Evolutionary conservation across 1,140 invertebrate genomes (phyloP), one percentile per base, ranked within the genome.

Genomic region (Drosophila rufa): DNA sequence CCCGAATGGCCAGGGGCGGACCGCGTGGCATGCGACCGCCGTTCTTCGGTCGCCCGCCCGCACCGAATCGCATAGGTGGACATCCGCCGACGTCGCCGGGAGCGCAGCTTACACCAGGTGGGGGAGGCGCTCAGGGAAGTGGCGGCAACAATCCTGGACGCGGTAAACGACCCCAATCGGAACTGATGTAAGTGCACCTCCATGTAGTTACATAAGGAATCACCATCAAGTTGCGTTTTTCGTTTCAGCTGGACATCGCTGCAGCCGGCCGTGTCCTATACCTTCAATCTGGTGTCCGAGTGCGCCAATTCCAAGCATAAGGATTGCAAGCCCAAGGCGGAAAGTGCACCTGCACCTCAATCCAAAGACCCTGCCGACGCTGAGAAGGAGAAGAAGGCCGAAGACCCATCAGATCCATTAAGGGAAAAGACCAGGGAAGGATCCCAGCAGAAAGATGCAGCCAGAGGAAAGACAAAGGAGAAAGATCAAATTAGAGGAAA

Each of bases 1-100:
- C 79, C 8, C 55, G 82, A 1, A 91, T 90, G 85, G 65, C 46
- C 30, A 77, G 91, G 43, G 82, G 80, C 14, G 82, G 75, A 9
- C 71, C 89, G 22, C 69, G 80, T 1, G 67, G 73, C 17, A 71
- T 80, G 65, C 51, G 89, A 19, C 69, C 90, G 4, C 46, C 56
- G 7, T 84, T 92, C 47, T 90, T 84, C 17, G 55, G 43, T 11
- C 71, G 79, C 8, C 70, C 71, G 3, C 55, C 58, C 4, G 17
- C 22, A 0, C 46, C 51, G 3, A 70, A 69, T 55, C 65, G 64
- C 12, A 46, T 73, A 27, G 46, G 30, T 25, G 50, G 50, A 0
- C 6, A 14, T 0, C 25, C 57, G 9, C 15, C 33, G 22, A 19
- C 22, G 5, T n/a, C 53, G n/a, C 42, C 66, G 11, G 53, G 43